phyloP scores from a whole-genome alignment of 2,888 invertebrate species.

The Mesodorylaimus sp. region DNA sequence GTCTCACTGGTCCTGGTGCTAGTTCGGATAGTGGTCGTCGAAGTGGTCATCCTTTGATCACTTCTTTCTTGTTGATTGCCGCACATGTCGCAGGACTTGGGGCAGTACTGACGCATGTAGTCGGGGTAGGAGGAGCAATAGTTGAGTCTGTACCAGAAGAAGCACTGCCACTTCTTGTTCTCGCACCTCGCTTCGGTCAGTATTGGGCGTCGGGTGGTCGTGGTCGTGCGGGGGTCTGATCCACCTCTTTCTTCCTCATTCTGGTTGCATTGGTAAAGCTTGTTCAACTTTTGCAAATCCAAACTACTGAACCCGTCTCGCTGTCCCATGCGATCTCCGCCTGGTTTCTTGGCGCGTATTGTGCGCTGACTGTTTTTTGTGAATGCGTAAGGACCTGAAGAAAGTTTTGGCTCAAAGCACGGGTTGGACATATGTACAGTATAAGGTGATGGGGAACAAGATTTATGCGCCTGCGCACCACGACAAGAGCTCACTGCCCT shows the following conservation, averaged over 20 bases:
- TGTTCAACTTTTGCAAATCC: conserved; percentile 33
- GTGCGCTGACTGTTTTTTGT: neutral
- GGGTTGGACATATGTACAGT: too few species aligned
- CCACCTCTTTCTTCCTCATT: too few species aligned
- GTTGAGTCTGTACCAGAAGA: neutral
- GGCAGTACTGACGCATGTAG: conserved; percentile 6
- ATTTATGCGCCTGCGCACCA: too few species aligned
- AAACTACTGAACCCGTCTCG: conserved; percentile 28
- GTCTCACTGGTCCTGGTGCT: neutral
- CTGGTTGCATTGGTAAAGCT: conserved; percentile 32
- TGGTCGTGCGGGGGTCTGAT: too few species aligned
- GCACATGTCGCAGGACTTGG: conserved; percentile 4
- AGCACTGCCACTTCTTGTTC: neutral
- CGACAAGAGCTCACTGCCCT: too few species aligned
- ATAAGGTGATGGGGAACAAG: too few species aligned
- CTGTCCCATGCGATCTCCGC: conserved; percentile 32
- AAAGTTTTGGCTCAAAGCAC: too few species aligned
- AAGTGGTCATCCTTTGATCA: too few species aligned
- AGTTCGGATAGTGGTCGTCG: neutral
- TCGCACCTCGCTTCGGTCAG: neutral
- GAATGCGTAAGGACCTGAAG: conserved; percentile 1
- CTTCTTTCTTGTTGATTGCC: too few species aligned
- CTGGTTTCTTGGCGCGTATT: neutral
- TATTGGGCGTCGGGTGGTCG: too few species aligned
- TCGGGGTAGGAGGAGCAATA: neutral